Conservation (phyloP, 92 coral and sea anemone species). For the Epizoanthus scotinus region DNA sequence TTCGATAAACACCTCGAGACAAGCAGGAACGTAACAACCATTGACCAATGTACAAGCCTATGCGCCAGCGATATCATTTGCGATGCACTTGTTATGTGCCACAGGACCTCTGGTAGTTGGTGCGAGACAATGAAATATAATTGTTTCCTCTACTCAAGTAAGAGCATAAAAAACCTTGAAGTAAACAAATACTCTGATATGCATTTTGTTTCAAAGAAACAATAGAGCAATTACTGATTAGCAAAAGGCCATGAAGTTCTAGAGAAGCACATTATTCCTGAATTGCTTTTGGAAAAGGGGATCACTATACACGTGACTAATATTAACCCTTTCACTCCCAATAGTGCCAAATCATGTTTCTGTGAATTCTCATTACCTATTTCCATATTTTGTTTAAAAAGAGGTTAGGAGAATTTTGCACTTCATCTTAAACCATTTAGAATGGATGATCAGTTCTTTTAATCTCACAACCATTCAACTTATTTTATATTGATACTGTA, state of each 20-base stretch:
- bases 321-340: no score
- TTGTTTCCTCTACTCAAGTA: slow-evolving; percentile 47
- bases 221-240: no score
- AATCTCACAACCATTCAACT: no score
- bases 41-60: not conserved
- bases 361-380: no score
- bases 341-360: no score
- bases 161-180: slow-evolving; percentile 20
- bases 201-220: slow-evolving; percentile 39
- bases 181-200: slow-evolving; percentile 7
- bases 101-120: slow-evolving; percentile 28
- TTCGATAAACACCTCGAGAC: not conserved
- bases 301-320: no score
- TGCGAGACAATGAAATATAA: slow-evolving; percentile 29
- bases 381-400: no score
- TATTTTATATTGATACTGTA: no score
- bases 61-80: slow-evolving; percentile 37
- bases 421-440: no score
- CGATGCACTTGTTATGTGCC: slow-evolving; percentile 43
- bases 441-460: no score
- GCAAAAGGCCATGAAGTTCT: no score
- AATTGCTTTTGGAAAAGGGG: not conserved
- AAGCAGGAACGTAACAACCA: not conserved
- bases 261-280: not conserved
- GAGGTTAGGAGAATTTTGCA: no score